Base-by-base conservation (phyloP, 2,797 vertebrate species). In the Leontocebus nigricollis region DNA sequence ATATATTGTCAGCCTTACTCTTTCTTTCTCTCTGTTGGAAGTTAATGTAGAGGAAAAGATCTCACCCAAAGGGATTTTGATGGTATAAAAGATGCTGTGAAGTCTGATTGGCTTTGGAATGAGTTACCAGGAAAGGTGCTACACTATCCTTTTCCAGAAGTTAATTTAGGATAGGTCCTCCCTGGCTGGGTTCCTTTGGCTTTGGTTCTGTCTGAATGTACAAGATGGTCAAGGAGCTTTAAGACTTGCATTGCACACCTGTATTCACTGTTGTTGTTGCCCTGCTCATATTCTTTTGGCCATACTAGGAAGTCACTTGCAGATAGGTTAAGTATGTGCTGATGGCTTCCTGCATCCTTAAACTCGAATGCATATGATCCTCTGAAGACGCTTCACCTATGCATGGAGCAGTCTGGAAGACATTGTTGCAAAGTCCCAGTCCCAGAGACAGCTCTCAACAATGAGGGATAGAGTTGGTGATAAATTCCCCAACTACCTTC, bases 81-180 rank as follows among this genome's bases (percentile, higher is more conserved):
- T 87, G 39, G 2, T 82, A 46, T 77, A 1, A 84, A 9, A 20
- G 26, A 55, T 90, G 17, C 50, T 33, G n/a, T 89, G 61, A 93
- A 39, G 7, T 77, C 41, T 92, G 52, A 96, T 82, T 95, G 85
- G 27, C 24, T 93, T 95, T 93, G 39, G 57, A 87, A 90, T 27
- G 13, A 79, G 30, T 73, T 81, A 33, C 27, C 46, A 41, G 57
- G 39, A 88, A 95, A 93, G 24, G 93, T 75, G 64, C 61, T 5
- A 48, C 19, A 36, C 26, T 79, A n/a, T 64, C 9, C 2, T 92
- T 95, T 82, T 72, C 44, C 27, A 82, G 22, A 84, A 72, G 50
- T 64, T 83, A 88, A 92, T 84, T 95, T 61, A 70, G 19, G 15
- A 39, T 89, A 19, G 50, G 7, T 75, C 44, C 27, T 94, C 13